These are phyloP conservation scores for Scrobipalpa atriplicella DNA, from an alignment of 2,888 invertebrate genomes.

Conservation along the genomic window DNA sequence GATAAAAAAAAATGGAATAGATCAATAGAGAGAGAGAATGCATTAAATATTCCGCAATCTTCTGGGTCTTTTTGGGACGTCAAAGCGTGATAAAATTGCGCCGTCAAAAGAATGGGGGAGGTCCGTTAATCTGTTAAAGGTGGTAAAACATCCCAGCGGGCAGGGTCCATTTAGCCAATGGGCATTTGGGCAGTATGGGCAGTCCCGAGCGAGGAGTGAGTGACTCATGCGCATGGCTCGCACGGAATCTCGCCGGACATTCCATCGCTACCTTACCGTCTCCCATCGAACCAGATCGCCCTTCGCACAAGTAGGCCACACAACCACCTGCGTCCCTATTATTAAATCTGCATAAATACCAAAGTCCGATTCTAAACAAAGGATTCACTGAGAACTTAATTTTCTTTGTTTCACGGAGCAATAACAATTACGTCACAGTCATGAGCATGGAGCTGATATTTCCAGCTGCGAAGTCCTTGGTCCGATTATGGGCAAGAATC, in stretches of 20 bases:
- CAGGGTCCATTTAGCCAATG: conserved; percentile 35
- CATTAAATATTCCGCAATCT: conserved; percentile 45
- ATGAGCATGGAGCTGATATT: conserved; percentile 75
- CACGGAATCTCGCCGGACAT: conserved; percentile 68
- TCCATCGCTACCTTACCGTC: conserved; percentile 50
- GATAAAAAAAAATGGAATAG: conserved; percentile 18
- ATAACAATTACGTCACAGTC: conserved; percentile 76
- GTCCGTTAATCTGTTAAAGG: conserved; percentile 48
- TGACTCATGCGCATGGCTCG: conserved; percentile 68
- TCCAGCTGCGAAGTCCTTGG: conserved; percentile 80
- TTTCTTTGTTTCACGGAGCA: conserved; percentile 73
- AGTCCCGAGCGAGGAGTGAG: conserved; percentile 48
- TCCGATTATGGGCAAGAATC: conserved; percentile 80
- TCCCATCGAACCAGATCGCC: conserved; percentile 47
- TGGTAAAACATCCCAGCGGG: conserved; percentile 47
- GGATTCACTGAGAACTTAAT: conserved; percentile 55
- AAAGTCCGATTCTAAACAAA: conserved; percentile 50
- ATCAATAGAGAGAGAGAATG: conserved; percentile 40
- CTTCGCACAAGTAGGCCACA: conserved; percentile 32
- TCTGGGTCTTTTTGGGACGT: conserved; percentile 7
- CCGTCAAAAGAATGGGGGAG: conserved; percentile 33
- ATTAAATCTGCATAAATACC: conserved; percentile 18
- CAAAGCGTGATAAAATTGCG: conserved; percentile 35
- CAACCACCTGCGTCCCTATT: conserved; percentile 26
- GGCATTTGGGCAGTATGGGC: conserved; percentile 29